These are phyloP conservation scores for Typhlichthys subterraneus DNA, from an alignment of 2,797 vertebrate species.

Conservation along the genomic window DNA sequence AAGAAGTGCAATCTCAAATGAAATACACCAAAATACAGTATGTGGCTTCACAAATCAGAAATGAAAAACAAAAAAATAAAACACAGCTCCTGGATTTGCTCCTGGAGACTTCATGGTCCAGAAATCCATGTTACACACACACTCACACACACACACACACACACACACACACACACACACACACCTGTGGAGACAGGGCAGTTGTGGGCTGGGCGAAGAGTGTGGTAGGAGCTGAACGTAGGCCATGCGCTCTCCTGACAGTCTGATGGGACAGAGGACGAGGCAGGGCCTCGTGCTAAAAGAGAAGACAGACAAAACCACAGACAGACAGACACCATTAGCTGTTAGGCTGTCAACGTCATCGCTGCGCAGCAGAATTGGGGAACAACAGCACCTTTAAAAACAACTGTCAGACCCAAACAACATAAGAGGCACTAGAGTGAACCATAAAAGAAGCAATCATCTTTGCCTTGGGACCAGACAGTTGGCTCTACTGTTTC, in stretches of 20 bases:
- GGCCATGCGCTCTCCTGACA: conserved; percentile 80
- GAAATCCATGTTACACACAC: conserved; percentile 26
- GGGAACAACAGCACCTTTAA: neutral
- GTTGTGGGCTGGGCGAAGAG: conserved; percentile 75
- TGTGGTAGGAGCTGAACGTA: conserved; percentile 73
- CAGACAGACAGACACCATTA: conserved; percentile 12
- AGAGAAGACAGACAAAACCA: conserved; percentile 38
- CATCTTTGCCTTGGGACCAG: neutral
- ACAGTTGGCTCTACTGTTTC: neutral
- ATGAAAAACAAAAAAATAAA: neutral
- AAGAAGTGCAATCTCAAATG: too few relatives aligned
- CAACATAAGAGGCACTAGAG: conserved; percentile 52
- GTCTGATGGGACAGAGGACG: conserved; percentile 74
- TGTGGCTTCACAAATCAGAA: neutral
- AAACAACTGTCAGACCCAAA: conserved; percentile 3
- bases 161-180: conserved; percentile 25
- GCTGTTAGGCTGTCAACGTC: conserved; percentile 15
- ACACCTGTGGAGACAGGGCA: conserved; percentile 78
- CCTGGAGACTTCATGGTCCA: neutral
- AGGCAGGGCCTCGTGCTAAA: conserved; percentile 72
- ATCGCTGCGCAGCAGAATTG: neutral
- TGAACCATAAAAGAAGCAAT: conserved; percentile 48
- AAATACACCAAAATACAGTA: neutral
- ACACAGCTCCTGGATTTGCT: conserved; percentile 8
- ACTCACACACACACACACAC: conserved; percentile 1